Conservation (phyloP, 2,113 vertebrate species). For the Menidia beryllina region DNA sequence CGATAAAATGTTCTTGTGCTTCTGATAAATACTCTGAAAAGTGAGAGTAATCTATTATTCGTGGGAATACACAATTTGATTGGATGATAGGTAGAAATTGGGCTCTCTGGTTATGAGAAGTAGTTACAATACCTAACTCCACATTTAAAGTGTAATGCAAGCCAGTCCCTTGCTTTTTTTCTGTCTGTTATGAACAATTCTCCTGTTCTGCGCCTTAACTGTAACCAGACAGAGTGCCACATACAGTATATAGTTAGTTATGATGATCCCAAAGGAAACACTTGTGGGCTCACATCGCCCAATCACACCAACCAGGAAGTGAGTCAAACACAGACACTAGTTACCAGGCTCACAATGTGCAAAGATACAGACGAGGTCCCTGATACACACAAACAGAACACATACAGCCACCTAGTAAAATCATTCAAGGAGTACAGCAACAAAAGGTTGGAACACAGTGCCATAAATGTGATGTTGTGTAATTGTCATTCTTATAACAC, state of each 20-base stretch:
- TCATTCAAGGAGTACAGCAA: neutral
- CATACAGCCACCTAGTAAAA: neutral
- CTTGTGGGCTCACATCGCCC: slow-evolving; percentile 37
- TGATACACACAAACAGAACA: neutral
- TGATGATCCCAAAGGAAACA: slow-evolving; percentile 51
- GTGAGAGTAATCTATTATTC: too few species aligned
- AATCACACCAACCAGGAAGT: slow-evolving; percentile 54
- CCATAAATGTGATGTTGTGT: too few species aligned
- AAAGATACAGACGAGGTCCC: neutral
- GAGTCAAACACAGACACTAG: slow-evolving; percentile 55
- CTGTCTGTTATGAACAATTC: slow-evolving; percentile 2
- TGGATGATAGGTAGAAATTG: neutral
- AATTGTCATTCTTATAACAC: too few species aligned
- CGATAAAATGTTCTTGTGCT: too few species aligned
- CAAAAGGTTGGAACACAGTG: neutral
- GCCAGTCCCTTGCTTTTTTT: neutral
- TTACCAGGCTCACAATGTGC: slow-evolving; percentile 17
- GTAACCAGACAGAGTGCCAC: slow-evolving; percentile 21
- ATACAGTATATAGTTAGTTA: slow-evolving; percentile 59
- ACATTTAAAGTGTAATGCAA: neutral
- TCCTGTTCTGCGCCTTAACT: slow-evolving; percentile 1
- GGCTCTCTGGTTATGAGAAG: neutral
- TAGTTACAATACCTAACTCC: neutral
- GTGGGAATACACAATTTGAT: neutral
- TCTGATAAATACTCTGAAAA: too few species aligned